These are phyloP conservation scores for Discoglossus pictus DNA, from an alignment of 2,797 vertebrate species.

Conservation along the genomic window DNA sequence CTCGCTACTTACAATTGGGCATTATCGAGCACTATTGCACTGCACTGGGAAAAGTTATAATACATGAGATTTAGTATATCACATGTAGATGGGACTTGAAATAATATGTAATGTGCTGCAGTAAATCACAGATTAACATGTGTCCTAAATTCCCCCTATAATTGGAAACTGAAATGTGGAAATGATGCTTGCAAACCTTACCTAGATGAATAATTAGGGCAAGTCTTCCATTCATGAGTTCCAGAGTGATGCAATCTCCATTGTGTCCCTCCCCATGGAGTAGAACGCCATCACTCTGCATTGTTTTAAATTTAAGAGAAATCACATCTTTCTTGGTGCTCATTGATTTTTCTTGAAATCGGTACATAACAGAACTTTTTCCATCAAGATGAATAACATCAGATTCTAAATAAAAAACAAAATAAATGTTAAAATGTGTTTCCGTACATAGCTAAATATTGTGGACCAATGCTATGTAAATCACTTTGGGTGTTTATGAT, in stretches of 20 bases:
- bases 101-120: no score
- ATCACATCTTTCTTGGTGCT: constrained; percentile 73
- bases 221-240: constrained; percentile 82
- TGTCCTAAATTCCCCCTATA: no score
- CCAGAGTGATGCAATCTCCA: constrained; percentile 78
- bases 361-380: constrained; percentile 80
- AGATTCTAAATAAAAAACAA: constrained; percentile 75
- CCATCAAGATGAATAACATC: constrained; percentile 85
- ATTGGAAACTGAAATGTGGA: not conserved
- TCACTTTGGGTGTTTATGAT: no score
- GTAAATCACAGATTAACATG: no score
- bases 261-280: constrained; percentile 76
- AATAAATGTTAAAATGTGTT: no score
- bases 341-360: constrained; percentile 69
- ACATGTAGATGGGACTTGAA: no score
- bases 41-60: no score
- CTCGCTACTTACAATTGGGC: no score
- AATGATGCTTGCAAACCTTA: constrained; percentile 56
- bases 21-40: no score
- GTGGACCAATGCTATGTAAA: no score
- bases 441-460: no score
- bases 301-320: constrained; percentile 87
- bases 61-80: no score
- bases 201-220: constrained; percentile 82
- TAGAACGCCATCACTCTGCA: constrained; percentile 83